Evolutionary conservation across 2,113 vertebrate species (phyloP).

Genomic region (Cebus imitator): DNA sequence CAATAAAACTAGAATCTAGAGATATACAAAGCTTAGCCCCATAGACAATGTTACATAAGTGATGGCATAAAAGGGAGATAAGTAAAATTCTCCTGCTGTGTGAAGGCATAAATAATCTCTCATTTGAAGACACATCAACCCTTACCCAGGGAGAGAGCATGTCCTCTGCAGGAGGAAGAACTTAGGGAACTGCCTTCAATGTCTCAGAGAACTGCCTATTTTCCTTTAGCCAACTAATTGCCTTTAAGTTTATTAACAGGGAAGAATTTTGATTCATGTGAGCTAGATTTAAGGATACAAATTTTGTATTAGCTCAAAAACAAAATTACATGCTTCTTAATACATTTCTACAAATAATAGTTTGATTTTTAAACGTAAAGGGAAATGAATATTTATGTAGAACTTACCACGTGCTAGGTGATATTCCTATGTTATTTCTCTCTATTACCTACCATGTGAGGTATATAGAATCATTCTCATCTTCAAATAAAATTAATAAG

Average conservation of each 20-base stretch:
- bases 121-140: neutral
- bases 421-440: neutral
- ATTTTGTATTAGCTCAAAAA: neutral
- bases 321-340: neutral
- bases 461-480: neutral
- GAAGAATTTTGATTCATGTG: neutral
- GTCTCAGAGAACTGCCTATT: neutral
- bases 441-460: neutral
- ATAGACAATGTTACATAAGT: neutral
- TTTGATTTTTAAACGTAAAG: neutral
- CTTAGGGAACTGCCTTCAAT: accelerated
- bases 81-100: neutral
- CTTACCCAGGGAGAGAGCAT: neutral
- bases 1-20: neutral
- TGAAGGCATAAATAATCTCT: neutral
- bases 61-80: neutral
- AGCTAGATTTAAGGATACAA: neutral
- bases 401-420: neutral
- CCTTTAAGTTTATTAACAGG: neutral
- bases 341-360: neutral
- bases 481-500: neutral
- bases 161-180: neutral
- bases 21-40: neutral
- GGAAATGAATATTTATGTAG: neutral
- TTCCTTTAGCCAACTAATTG: neutral